Base-by-base conservation (phyloP, 2,888 invertebrate species). In the Venusia cambrica region DNA sequence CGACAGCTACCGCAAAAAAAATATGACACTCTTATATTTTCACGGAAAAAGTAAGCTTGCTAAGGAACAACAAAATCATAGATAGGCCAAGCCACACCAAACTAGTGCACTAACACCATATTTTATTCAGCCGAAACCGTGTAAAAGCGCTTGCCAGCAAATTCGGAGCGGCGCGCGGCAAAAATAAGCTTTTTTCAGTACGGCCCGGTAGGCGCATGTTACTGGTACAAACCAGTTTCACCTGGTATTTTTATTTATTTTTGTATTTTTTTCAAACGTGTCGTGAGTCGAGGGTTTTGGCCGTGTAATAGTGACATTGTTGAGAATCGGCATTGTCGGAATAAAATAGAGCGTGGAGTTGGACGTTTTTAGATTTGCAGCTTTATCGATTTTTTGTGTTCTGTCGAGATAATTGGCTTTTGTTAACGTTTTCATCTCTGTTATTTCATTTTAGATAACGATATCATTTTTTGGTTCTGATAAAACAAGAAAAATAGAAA, bases 111-210 rank as follows among this genome's bases (percentile, higher is more conserved):
- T 60, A 55, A 49, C 55, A 53, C 45, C 48, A 61, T 72, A 60
- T 67, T 56, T 72, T 69, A 72, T 72, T 69, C 65, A 70, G 51
- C 47, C 42, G 39, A 43, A 46, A 39, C 51, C 50, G 54, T 51
- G 55, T 57, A 60, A 61, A 64, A 64, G 57, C 59, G 47, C 45
- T 51, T 54, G 48, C 36, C 25, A 32, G 49, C 45, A 51, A 59
- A 57, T 55, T 57, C 47, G 27, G n/a, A n/a, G 48, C 32, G 46
- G 47, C 58, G 30, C 21, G 22, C 24, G 38, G 28, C 18, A 27
- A 57, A n/a, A 54, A 56, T 44, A 54, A 48, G 51, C 49, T 50
- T 56, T 52, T 56, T 58, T 48, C 33, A 51, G 51, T 52, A 48
- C 53, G 48, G 39, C 34, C 29, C 56, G 57, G 55, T 57, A 53